A percentile compares a stretch with the other conserved stretches of the same genome.
Evolutionary conservation across 2,888 invertebrate genomes (phyloP).

Genomic region (Hydropsyche betteni): DNA sequence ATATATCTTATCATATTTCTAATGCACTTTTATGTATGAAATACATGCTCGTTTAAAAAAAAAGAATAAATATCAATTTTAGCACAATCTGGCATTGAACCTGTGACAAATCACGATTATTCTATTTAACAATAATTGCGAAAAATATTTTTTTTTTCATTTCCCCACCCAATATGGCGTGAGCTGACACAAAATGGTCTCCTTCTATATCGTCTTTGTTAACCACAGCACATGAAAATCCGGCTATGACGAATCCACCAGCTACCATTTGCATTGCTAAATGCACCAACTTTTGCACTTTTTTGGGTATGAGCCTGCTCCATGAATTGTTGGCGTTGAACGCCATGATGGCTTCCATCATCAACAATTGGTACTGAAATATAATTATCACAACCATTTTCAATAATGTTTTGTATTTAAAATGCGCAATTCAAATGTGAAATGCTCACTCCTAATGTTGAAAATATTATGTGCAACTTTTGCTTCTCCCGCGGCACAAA

Average conservation of each 20-base stretch:
- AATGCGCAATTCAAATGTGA: too few species aligned
- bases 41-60: too few species aligned
- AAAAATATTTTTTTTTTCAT: too few species aligned
- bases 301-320: conserved; percentile 12
- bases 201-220: conserved; percentile 7
- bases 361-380: conserved; percentile 42
- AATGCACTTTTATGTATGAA: too few species aligned
- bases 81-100: too few species aligned
- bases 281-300: conserved; percentile 19
- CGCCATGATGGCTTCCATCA: conserved; percentile 38
- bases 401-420: too few species aligned
- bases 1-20: too few species aligned
- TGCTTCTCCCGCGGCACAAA: not conserved
- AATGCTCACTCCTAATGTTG: conserved; percentile 10
- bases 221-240: conserved; percentile 32
- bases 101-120: too few species aligned
- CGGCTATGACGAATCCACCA: conserved; percentile 16
- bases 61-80: too few species aligned
- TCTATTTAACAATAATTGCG: too few species aligned
- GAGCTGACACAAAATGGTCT: conserved; percentile 27
- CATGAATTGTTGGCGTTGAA: conserved; percentile 32
- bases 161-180: conserved; percentile 33
- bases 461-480: conserved; percentile 2
- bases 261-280: conserved; percentile 26
- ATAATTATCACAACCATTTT: not conserved